Evolutionary conservation across 2,113 vertebrate genomes (phyloP).

Genomic region (Alethe castanea): DNA sequence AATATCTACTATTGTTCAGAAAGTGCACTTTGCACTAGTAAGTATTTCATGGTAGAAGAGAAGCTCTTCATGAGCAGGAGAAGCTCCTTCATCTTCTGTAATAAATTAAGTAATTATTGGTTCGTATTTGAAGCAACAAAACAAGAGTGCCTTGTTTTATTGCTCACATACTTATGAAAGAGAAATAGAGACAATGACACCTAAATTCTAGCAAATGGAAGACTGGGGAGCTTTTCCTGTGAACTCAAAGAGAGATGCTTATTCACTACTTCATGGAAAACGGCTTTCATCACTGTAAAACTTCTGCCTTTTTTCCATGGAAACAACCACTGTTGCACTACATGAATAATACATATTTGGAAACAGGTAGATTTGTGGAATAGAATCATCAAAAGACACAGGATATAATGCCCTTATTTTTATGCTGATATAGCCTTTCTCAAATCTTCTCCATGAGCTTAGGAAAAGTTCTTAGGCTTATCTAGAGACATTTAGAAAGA

Average conservation of each 20-base stretch:
- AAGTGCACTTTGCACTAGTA: neutral
- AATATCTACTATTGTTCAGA: neutral
- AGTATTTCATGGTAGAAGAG: neutral
- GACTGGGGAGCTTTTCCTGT: neutral
- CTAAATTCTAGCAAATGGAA: neutral
- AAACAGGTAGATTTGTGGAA: neutral
- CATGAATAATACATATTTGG: neutral
- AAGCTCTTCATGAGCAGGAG: neutral
- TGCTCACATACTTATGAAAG: neutral
- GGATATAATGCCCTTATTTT: neutral
- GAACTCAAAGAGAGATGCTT: neutral
- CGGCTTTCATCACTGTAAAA: neutral
- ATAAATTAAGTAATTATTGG: neutral
- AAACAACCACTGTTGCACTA: neutral
- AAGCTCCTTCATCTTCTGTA: neutral
- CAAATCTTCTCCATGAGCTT: neutral
- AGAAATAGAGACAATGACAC: fast-evolving
- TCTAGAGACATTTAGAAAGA: neutral
- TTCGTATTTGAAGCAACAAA: neutral
- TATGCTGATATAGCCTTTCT: neutral
- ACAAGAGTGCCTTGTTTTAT: neutral
- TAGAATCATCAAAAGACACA: neutral
- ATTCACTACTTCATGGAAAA: neutral
- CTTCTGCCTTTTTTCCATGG: neutral
- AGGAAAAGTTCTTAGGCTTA: neutral